Percentiles rank a stretch among this genome's conserved stretches.
Evolutionary conservation across 2,888 invertebrate genomes (phyloP).

Genomic region (Andrena fulva): DNA sequence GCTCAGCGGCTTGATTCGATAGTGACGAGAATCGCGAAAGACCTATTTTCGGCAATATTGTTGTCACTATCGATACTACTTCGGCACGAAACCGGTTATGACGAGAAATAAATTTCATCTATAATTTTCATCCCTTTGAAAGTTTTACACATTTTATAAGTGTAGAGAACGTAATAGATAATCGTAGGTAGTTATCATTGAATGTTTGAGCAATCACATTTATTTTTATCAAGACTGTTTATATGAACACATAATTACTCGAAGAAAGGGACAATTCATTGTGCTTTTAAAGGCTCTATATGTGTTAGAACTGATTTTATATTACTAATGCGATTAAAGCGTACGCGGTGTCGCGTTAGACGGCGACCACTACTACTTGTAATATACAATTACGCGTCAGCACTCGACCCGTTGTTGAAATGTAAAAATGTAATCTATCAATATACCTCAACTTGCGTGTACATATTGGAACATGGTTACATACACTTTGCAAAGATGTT

Average conservation of each 20-base stretch:
- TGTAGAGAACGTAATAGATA: not conserved
- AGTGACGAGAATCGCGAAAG: constrained; percentile 6
- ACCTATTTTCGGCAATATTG: constrained; percentile 16
- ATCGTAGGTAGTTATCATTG: constrained; percentile 5
- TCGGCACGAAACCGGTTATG: not conserved
- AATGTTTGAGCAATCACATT: constrained; percentile 23
- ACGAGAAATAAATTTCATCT: constrained; percentile 2
- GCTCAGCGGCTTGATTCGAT: not conserved
- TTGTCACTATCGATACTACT: not conserved
- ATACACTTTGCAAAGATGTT: constrained; percentile 7
- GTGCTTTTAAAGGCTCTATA: not conserved
- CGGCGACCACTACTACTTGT: constrained; percentile 10
- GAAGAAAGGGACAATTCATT: not conserved
- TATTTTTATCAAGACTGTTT: constrained; percentile 29
- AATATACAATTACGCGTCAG: constrained; percentile 2
- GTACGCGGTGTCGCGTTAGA: not conserved
- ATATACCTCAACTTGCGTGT: constrained; percentile 1
- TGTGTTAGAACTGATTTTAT: not conserved
- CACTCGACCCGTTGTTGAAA: constrained; percentile 3
- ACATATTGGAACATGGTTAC: constrained; percentile 2
- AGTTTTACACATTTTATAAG: constrained; percentile 18
- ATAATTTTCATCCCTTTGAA: constrained; percentile 3
- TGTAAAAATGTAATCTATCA: constrained; percentile 11
- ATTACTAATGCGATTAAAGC: not conserved
- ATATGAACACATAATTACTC: not conserved